A percentile compares a stretch with the other conserved stretches of the same genome.
These are phyloP conservation scores for Steatocranus sp. DNA, from an alignment of 2,797 vertebrate species.

Conservation along the genomic window DNA sequence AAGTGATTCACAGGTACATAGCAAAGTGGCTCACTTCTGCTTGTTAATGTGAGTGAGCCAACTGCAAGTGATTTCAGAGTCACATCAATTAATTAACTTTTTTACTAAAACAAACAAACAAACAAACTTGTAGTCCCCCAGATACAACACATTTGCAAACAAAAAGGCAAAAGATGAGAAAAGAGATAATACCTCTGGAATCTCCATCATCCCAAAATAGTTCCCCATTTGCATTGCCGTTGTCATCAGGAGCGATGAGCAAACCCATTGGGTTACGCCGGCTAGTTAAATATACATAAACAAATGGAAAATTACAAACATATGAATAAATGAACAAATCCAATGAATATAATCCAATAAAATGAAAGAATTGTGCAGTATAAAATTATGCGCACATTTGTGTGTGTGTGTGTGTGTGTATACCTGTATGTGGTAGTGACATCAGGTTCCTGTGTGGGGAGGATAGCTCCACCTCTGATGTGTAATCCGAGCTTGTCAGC, in stretches of 20 bases:
- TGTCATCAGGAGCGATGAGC: conserved; percentile 84
- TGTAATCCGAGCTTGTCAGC: conserved; percentile 90
- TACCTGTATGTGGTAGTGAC: conserved; percentile 87
- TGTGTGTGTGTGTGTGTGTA: not conserved
- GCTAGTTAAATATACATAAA: conserved; percentile 66
- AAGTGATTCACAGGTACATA: not conserved
- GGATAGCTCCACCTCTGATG: conserved; percentile 87
- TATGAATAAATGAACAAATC: not conserved
- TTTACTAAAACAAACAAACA: not conserved
- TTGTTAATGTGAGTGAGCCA: not conserved
- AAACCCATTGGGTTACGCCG: conserved; percentile 87
- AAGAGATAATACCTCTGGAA: conserved; percentile 75
- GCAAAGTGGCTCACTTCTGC: not conserved
- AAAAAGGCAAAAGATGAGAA: not conserved
- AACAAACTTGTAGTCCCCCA: not conserved
- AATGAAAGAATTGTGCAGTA: not conserved
- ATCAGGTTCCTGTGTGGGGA: conserved; percentile 82
- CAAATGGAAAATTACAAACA: not conserved
- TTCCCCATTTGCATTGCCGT: conserved; percentile 78
- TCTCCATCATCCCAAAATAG: conserved; percentile 98
- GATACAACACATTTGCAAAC: not conserved
- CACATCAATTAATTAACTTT: not conserved
- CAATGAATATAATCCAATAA: not conserved
- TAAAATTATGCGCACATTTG: not conserved
- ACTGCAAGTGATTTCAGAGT: conserved; percentile 10